Conservation (phyloP, 2,888 invertebrate genomes). For the Aricia artaxerxes region DNA sequence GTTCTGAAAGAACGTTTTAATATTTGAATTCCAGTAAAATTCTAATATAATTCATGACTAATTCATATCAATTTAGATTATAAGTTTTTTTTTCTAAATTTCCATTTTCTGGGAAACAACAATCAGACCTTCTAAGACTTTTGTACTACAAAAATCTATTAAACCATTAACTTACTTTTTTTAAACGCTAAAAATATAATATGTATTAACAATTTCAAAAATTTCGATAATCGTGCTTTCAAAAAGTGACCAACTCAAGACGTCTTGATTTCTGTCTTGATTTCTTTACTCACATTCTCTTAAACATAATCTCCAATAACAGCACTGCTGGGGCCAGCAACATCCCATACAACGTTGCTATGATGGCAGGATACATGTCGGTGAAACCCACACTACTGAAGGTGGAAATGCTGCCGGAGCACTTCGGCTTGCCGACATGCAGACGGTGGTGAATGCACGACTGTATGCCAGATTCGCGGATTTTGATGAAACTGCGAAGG, state of each 20-base stretch:
- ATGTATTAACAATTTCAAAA: too few species aligned
- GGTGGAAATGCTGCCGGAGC: constrained; percentile 75
- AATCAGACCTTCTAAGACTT: too few species aligned
- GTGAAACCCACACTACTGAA: constrained; percentile 83
- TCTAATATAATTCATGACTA: too few species aligned
- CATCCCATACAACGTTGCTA: constrained; percentile 73
- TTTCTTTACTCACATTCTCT: constrained; percentile 55
- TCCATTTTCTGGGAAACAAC: too few species aligned
- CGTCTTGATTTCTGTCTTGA: too few species aligned
- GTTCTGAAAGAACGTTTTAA: constrained; percentile 35
- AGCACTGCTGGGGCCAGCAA: constrained; percentile 65
- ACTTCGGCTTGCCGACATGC: constrained; percentile 81
- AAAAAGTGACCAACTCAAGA: not conserved
- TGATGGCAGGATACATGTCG: constrained; percentile 77
- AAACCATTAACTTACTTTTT: too few species aligned
- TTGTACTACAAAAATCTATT: too few species aligned
- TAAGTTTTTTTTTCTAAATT: too few species aligned
- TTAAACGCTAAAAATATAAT: too few species aligned
- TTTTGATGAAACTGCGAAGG: constrained; percentile 61
- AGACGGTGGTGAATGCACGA: constrained; percentile 74
- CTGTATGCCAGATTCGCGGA: constrained; percentile 79
- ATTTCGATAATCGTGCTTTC: too few species aligned
- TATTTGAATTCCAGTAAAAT: not conserved
- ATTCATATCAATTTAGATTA: too few species aligned
- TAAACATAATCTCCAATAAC: constrained; percentile 59